These are phyloP conservation scores for Branchipolynoe longqiensis DNA, from an alignment of 2,888 invertebrate species.

Conservation along the genomic window DNA sequence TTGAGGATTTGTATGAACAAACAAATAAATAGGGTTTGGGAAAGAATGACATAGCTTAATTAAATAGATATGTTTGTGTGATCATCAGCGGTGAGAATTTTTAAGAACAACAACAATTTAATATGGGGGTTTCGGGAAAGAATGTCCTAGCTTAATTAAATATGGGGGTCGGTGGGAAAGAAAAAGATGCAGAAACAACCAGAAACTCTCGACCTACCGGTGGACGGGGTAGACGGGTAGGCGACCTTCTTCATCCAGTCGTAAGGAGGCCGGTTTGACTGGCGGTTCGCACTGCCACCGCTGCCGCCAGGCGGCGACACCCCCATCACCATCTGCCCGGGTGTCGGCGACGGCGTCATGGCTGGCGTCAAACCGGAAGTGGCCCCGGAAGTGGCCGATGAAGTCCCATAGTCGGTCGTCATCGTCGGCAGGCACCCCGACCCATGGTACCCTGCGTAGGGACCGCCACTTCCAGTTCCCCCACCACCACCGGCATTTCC, in stretches of 20 bases:
- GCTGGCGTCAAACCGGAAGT: constrained; percentile 49
- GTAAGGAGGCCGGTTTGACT: constrained; percentile 71
- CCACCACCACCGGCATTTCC: constrained; percentile 1
- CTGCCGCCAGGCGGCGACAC: constrained; percentile 10
- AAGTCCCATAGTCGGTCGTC: constrained; percentile 33
- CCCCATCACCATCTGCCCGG: constrained; percentile 3
- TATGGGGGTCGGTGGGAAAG: too few relatives aligned
- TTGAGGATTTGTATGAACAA: too few relatives aligned
- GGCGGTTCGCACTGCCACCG: constrained; percentile 37
- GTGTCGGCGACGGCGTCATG: constrained; percentile 51
- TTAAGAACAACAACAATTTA: too few relatives aligned
- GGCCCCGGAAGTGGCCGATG: neutral
- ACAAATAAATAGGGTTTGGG: too few relatives aligned
- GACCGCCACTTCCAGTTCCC: neutral
- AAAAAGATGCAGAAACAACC: too few relatives aligned
- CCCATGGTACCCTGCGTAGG: neutral
- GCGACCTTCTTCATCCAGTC: constrained; percentile 78
- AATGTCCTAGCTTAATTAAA: too few relatives aligned
- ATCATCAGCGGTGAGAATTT: too few relatives aligned
- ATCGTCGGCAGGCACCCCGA: constrained; percentile 29
- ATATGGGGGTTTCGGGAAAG: too few relatives aligned
- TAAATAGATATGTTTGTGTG: too few relatives aligned
- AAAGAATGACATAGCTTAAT: too few relatives aligned
- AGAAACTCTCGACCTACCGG: constrained; percentile 75
- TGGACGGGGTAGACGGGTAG: constrained; percentile 71